Base-by-base conservation (phyloP, 2,113 vertebrate species). In the Colaptes auratus region DNA sequence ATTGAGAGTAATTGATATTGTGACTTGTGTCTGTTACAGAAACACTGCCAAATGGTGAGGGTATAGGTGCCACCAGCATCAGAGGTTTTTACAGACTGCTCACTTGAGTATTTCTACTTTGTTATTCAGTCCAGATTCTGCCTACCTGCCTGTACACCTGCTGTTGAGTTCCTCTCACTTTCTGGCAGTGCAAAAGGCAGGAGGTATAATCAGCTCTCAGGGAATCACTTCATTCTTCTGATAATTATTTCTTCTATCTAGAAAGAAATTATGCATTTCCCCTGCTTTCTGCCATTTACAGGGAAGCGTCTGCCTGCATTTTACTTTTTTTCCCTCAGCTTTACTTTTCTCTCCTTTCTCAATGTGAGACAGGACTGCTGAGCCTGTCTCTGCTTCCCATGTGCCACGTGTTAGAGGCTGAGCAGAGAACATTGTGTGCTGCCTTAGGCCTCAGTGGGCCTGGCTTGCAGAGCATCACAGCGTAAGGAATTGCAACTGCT, bases 331-430 rank as follows among this genome's bases (percentile, higher is more conserved):
- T 6, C 76, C 44, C 46, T 21, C 55, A 35, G 28, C 75, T 67
- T 82, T 84, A 75, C 77, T 96, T 93, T 95, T 95, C 91, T 23
- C 79, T 94, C 64, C 88, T 96, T 93, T 82, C 94, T 96, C 77
- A 85, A 78, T 2, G 0, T 63, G 79, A 78, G 86, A 56, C 31
- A 73, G 80, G 31, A 83, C 93, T 70, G 46, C 92, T 63, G 74
- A 78, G 56, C 27, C 77, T 94, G 88, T 39, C 75, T 93, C 82
- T 85, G 92, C 81, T 94, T 95, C 72, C 85, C 87, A 39, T 70
- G 67, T 94, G 93, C 78, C 75, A 94, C 55, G 15, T 91, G 82
- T 67, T 75, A 96, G 89, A 88, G 71, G 53, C 88, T 81, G 74
- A 82, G 79, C 86, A 90, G 84, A 52, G 58, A 95, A 94, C 78